Evolutionary conservation across 2,797 vertebrate species (phyloP), one percentile per base, ranked within the genome.

Genomic region (Characodon lateralis): DNA sequence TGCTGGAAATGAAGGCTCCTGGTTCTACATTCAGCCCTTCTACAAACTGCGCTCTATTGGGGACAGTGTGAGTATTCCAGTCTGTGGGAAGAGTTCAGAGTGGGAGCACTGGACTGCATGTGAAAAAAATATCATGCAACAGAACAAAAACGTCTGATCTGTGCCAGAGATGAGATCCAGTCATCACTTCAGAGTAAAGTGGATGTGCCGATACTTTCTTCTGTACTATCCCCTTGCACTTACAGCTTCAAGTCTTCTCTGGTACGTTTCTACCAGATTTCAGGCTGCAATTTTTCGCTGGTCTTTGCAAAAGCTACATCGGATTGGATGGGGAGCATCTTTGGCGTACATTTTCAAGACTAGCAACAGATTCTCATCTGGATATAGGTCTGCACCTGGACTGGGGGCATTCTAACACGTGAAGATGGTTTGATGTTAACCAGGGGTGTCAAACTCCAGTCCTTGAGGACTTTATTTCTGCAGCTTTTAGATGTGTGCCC

Each of bases 11-110:
- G 98, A 99, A 85, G 98, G 98, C 1, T 99, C 98, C 91, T 99
- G 98, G 98, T 99, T 99, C 89, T 99, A 99, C 93, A 99, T 99
- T 80, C 98, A 99, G 73, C 98, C 98, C 0, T 99, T 99, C 94
- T 99, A 99, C 94, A 99, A 99, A 46, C 95, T 99, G 1, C 97
- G 98, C 58, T 99, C 98, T 83, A 99, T 99, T 0, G 98, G 98
- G 18, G 98, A 99, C 94, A 99, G 96, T 0, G 98, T 99, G 85
- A 98, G 98, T 97, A 59, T 74, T 56, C 18, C 1, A 6, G 16
- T 77, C 46, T 73, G 76, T 70, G 41, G 63, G 16, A 13, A 10
- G 24, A 26, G 58, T 73, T 74, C 43, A 65, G 43, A 50, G 53
- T 72, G 63, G 35, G 43, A 53, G 28, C 2, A 5, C 51, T 14